phyloP scores from a whole-genome alignment of 2,113 vertebrate species.

The Chaetorhynchus papuensis region DNA sequence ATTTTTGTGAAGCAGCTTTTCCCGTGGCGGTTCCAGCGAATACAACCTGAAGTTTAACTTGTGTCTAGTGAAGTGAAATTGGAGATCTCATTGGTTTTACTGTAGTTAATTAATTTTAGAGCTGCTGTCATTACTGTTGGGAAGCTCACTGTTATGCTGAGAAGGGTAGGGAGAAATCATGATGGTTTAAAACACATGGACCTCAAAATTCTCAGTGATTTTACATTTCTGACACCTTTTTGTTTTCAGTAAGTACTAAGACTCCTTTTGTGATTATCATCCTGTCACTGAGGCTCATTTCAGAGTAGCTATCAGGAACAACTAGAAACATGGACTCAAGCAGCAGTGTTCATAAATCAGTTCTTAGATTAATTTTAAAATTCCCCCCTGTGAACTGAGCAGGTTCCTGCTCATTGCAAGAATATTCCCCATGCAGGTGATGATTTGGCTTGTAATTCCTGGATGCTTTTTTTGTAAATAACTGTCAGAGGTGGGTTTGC shows the following conservation, averaged over 20 bases:
- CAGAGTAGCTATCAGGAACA: neutral
- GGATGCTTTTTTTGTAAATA: neutral
- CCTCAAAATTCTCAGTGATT: neutral
- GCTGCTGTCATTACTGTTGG: neutral
- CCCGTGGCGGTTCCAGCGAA: fast-evolving
- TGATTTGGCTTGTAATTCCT: neutral
- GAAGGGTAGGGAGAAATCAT: neutral
- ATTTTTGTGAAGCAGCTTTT: neutral
- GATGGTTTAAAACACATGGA: neutral
- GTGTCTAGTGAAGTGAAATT: neutral
- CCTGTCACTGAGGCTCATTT: neutral
- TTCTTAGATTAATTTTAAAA: neutral
- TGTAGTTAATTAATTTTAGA: neutral
- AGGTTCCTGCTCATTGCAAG: neutral
- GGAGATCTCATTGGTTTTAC: neutral
- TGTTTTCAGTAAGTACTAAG: neutral
- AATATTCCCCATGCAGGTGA: neutral
- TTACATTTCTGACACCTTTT: neutral
- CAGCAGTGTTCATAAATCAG: neutral
- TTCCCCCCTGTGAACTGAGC: neutral
- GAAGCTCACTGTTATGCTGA: neutral
- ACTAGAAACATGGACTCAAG: neutral
- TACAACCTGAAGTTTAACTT: neutral
- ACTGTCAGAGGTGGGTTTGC: neutral
- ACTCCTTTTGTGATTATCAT: neutral